Evolutionary conservation across 2,888 invertebrate species (phyloP).

Genomic region (Tenthredo livida): DNA sequence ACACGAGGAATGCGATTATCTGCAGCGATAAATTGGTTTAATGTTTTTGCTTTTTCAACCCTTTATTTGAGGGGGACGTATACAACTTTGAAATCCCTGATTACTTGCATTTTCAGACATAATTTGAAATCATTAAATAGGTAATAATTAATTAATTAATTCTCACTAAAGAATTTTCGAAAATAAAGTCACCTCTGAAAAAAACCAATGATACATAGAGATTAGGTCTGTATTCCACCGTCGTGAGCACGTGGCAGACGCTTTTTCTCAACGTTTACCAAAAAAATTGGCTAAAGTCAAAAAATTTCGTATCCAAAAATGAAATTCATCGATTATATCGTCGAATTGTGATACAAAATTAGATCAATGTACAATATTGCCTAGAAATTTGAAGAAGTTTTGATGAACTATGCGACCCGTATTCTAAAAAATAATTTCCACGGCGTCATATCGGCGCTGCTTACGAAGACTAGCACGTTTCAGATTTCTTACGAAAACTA

Average conservation of each 20-base stretch:
- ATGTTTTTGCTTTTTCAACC: not conserved
- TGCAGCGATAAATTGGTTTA: not conserved
- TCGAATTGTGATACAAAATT: no score
- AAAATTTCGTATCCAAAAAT: not conserved
- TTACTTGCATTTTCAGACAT: not conserved
- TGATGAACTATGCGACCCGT: not conserved
- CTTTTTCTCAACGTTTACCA: not conserved
- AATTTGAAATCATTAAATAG: not conserved
- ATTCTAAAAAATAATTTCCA: not conserved
- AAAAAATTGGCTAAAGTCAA: not conserved
- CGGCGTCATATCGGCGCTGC: no score
- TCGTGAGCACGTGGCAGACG: no score
- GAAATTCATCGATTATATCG: not conserved
- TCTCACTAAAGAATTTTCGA: no score
- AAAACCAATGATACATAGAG: no score
- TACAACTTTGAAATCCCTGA: not conserved
- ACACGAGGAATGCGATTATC: conserved; percentile 2
- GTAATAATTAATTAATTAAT: no score
- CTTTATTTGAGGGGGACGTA: not conserved
- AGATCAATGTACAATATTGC: no score
- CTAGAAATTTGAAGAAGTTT: not conserved
- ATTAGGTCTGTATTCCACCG: no score
- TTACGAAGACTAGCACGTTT: no score
- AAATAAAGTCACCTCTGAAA: no score
- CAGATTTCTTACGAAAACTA: no score